Conservation (phyloP, 2,888 invertebrate species). For the Stratiomys singularior region DNA sequence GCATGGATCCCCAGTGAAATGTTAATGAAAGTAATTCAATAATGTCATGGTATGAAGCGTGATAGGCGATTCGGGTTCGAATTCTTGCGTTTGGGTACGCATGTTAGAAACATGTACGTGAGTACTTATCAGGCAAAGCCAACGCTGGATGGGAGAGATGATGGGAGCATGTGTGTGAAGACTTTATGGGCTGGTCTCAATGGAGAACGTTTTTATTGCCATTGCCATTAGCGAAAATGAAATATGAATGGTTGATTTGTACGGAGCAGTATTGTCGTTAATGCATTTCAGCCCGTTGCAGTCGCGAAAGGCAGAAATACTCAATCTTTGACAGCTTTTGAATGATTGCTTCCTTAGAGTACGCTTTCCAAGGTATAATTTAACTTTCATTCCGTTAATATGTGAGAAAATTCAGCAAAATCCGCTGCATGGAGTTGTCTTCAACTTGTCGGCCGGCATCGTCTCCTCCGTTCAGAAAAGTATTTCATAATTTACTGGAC, state of each 20-base stretch:
- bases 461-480: too few relatives aligned
- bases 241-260: too few relatives aligned
- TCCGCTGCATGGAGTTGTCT: too few relatives aligned
- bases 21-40: conserved; percentile 41
- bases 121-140: neutral
- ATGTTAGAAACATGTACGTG: neutral
- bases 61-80: conserved; percentile 24
- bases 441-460: too few relatives aligned
- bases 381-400: too few relatives aligned
- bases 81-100: neutral
- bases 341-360: too few relatives aligned
- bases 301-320: too few relatives aligned
- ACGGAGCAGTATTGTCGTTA: too few relatives aligned
- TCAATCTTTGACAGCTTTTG: too few relatives aligned
- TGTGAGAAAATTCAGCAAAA: too few relatives aligned
- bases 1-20: conserved; percentile 7
- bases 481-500: neutral
- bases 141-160: neutral
- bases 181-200: neutral
- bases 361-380: too few relatives aligned
- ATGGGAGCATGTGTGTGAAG: neutral
- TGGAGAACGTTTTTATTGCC: neutral
- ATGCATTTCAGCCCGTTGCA: too few relatives aligned
- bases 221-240: neutral
- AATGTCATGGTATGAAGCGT: conserved; percentile 17